Evolutionary conservation across 2,888 invertebrate species (phyloP), one percentile per base, ranked within the genome.

Genomic region (Drosophila affinis): DNA sequence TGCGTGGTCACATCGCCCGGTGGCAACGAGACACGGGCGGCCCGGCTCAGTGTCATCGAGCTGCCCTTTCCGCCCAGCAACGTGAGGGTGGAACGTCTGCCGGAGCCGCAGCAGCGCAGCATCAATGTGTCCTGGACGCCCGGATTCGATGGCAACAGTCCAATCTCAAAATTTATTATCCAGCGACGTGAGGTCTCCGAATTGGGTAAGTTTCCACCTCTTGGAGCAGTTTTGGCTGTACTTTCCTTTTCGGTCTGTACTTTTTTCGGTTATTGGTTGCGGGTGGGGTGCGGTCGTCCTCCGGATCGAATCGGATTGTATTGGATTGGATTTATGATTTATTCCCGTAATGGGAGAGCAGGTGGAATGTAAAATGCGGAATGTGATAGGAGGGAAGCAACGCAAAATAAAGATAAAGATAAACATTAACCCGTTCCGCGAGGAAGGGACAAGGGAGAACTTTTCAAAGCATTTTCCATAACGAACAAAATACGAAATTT

Each of bases 101-200:
- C 95, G 57, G 93, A 94, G 6, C 93, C 94, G 14, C 95, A 95
- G 70, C 95, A 95, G 79, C 94, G 95, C 90, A 96, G 97, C 32
- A 97, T 99, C 75, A 97, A 98, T 89, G 95, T 99, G 3, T 96
- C 96, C 21, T 99, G 99, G 99, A 96, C 96, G 12, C 96, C 98
- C 0, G 98, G 98, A 32, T 99, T 99, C 92, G 98, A 99, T 93
- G 99, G 99, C 62, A 99, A 99, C 92, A 98, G 98, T 89, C 97
- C 98, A 10, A 96, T 99, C 67, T 94, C 96, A 84, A 97, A 98
- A 90, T 99, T 97, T 91, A 97, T 98, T 76, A 94, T 99, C 61
- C 98, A 99, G 91, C 96, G 96, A 91, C 94, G 98, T 74, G 96
- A 97, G 87, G 96, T 98, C 29, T 96, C 97, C 2, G 96, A 96